Percentiles rank a stretch among this genome's conserved stretches.
These are phyloP conservation scores for Drosophila nasuta DNA, from an alignment of 1,140 invertebrate genomes.

Conservation along the genomic window DNA sequence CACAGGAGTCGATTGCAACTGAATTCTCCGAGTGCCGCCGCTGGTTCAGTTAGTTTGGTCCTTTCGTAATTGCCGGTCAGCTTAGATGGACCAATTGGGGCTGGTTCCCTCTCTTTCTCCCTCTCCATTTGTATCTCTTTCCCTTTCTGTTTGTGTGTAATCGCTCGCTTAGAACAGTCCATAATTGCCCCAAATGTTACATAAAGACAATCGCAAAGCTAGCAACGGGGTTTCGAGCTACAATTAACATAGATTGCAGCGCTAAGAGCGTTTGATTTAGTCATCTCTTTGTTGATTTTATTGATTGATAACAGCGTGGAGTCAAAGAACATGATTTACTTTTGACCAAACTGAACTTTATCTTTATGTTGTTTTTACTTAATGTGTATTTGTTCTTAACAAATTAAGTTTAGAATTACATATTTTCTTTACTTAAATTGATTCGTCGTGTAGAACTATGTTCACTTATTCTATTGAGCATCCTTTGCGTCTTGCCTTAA, in stretches of 20 bases:
- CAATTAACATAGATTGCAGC: neutral
- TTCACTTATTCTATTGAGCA: too few relatives aligned
- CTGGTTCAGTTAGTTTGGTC: neutral
- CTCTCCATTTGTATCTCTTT: too few relatives aligned
- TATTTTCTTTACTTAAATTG: too few relatives aligned
- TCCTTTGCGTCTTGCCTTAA: too few relatives aligned
- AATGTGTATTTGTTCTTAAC: too few relatives aligned
- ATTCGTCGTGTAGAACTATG: too few relatives aligned
- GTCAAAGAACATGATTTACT: too few relatives aligned
- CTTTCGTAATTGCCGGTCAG: conserved; percentile 45
- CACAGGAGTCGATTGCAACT: conserved; percentile 21
- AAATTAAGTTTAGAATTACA: too few relatives aligned
- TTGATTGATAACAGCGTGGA: neutral
- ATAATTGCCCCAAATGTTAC: conserved; percentile 23
- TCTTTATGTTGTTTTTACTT: too few relatives aligned
- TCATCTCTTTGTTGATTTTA: neutral
- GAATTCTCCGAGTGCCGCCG: neutral
- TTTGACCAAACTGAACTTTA: too few relatives aligned
- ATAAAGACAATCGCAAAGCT: neutral
- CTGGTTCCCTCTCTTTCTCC: neutral
- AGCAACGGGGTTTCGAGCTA: neutral
- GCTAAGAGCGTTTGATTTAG: neutral
- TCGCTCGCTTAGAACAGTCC: conserved; percentile 28
- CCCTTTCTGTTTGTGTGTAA: neutral
- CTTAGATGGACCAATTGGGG: conserved; percentile 53